Percentiles rank a stretch among this genome's conserved stretches.
Conservation (phyloP, 2,797 vertebrate genomes). For the Danionella dracula region DNA sequence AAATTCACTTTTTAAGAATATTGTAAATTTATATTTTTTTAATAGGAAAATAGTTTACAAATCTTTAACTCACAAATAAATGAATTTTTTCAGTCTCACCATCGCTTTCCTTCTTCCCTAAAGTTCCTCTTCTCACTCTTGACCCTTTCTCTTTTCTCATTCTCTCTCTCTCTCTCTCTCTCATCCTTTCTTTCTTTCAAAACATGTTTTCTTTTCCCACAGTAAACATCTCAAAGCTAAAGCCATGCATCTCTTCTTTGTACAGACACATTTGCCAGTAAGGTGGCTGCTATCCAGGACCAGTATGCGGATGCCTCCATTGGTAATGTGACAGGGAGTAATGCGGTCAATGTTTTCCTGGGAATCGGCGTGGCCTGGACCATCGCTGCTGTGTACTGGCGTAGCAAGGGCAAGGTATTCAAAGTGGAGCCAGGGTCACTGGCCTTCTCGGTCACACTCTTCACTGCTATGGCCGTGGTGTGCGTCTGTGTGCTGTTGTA, state of each 20-base stretch:
- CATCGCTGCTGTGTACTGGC: slow-evolving; percentile 78
- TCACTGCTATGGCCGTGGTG: slow-evolving; percentile 71
- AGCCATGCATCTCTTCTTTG: too few relatives aligned
- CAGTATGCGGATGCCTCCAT: slow-evolving; percentile 83
- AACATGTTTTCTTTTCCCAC: neutral
- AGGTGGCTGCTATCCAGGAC: slow-evolving; percentile 83
- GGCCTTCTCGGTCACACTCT: slow-evolving; percentile 82
- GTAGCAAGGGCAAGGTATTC: slow-evolving; percentile 65
- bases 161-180: neutral
- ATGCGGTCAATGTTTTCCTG: slow-evolving; percentile 82
- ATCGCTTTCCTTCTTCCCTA: neutral
- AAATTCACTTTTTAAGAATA: too few relatives aligned
- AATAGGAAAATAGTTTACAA: too few relatives aligned
- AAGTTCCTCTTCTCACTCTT: slow-evolving; percentile 1
- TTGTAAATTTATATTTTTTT: too few relatives aligned
- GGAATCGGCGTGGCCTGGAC: slow-evolving; percentile 84
- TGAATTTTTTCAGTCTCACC: neutral
- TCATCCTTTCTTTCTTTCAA: neutral
- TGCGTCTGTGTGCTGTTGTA: slow-evolving; percentile 68
- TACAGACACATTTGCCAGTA: slow-evolving; percentile 82
- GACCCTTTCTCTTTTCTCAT: neutral
- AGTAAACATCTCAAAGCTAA: too few relatives aligned
- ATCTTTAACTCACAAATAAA: too few relatives aligned
- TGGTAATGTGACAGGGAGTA: slow-evolving; percentile 83
- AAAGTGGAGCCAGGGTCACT: slow-evolving; percentile 72